Base-by-base conservation (phyloP, 2,797 vertebrate genomes). In the Oceanodroma leucorhoa region DNA sequence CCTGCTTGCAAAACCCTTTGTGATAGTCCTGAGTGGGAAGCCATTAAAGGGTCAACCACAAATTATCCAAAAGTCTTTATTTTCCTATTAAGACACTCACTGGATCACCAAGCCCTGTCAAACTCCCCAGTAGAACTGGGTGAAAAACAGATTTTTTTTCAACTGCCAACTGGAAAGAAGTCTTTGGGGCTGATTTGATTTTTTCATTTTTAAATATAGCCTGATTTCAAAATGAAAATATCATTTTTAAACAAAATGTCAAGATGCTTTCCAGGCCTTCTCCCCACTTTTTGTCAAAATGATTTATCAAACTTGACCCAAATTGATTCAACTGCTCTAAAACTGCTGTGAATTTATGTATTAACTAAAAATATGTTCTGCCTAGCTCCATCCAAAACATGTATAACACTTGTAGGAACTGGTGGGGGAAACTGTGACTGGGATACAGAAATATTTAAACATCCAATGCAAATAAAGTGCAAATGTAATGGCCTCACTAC, bases 401-500 rank as follows among this genome's bases (percentile, higher is more conserved):
- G 3, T 36, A 41, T 62, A 88, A 79, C 19, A 17, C 58, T 86
- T 79, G 18, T 50, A 88, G 83, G 50, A 50, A 53, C 73, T 66
- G 32, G 15, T 76, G 19, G 36, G 24, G 58, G 55, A 94, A 96
- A 89, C 66, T 54, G 66, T 94, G 94, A 87, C 83, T 86, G 67
- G 58, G 54, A 76, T 69, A 76, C 66, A 91, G 96, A 96, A 96
- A 94, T 94, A 91, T 91, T 94, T 94, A 89, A 66, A 72, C 55
- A 81, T 87, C 70, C 78, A 96, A 41, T 87, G 78, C 51, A 94
- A 94, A 94, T 67, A 93, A 85, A 94, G 40, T 60, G 19, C 20
- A 91, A 90, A 86, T 41, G 77, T 76, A 93, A 94, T 73, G 54
- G 46, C 62, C 58, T 96, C 73, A 85, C 69, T 69, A 53, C 82